Percentiles rank a stretch among this genome's conserved stretches.
phyloP scores from a whole-genome alignment of 2,113 vertebrate species.

The Craseonycteris thonglongyai region DNA sequence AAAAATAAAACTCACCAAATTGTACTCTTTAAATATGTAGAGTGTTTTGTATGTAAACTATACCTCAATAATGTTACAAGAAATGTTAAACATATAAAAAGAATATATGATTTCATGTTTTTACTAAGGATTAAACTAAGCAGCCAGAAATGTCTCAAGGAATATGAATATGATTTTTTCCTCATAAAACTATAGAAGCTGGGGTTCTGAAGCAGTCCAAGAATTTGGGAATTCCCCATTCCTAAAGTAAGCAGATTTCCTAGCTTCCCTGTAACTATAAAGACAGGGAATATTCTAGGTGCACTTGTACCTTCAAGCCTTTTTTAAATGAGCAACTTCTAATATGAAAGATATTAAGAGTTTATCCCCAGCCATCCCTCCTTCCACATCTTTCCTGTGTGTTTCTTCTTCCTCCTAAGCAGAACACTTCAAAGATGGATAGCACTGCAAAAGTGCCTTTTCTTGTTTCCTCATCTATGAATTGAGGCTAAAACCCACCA shows the following conservation, averaged over 20 bases:
- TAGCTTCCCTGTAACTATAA: background rate
- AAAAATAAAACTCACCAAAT: background rate
- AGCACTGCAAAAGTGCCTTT: background rate
- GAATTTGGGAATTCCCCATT: background rate
- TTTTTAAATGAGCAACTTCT: background rate
- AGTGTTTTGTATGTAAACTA: background rate
- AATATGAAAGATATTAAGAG: background rate
- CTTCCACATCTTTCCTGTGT: background rate
- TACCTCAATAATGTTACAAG: background rate
- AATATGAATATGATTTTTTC: background rate
- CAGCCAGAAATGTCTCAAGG: background rate
- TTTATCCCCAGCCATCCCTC: background rate
- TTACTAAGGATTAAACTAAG: background rate
- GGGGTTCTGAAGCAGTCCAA: background rate
- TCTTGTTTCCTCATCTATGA: background rate
- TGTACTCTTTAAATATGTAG: background rate
- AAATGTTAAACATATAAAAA: conserved; percentile 2
- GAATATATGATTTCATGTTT: background rate
- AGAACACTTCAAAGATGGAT: background rate
- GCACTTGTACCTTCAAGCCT: background rate
- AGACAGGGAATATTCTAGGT: background rate
- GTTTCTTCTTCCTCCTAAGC: background rate
- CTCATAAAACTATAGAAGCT: background rate
- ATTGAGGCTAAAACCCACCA: background rate
- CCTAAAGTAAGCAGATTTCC: background rate